Evolutionary conservation across 2,797 vertebrate genomes (phyloP).

Genomic region (Sus cebifrons): DNA sequence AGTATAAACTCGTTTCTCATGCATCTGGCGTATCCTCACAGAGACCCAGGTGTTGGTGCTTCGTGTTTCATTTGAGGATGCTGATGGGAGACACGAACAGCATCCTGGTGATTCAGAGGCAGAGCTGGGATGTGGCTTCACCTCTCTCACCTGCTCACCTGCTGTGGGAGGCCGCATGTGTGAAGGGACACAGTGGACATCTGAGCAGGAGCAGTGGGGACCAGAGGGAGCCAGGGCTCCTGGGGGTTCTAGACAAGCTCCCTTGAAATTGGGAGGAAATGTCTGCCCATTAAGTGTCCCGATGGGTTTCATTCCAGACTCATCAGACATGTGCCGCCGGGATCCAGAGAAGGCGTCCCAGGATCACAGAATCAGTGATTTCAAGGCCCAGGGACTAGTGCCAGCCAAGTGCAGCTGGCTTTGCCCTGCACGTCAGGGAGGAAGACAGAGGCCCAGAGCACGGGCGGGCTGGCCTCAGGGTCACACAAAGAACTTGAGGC

Average conservation of each 20-base stretch:
- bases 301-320: background rate
- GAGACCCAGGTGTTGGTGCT: background rate
- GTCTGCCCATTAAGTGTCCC: background rate
- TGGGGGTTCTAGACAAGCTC: background rate
- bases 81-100: fast-evolving
- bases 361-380: background rate
- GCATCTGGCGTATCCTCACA: background rate
- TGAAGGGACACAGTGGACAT: background rate
- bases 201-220: background rate
- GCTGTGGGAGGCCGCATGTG: background rate
- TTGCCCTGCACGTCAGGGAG: fast-evolving
- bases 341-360: background rate
- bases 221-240: fast-evolving
- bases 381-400: background rate
- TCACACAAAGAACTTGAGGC: background rate
- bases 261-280: background rate
- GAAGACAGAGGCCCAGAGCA: background rate
- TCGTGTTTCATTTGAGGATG: background rate
- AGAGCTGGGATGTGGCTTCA: fast-evolving
- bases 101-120: background rate
- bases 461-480: fast-evolving
- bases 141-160: background rate
- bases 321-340: background rate
- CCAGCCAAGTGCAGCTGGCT: background rate
- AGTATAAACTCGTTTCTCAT: background rate